Conservation (phyloP, 1,140 invertebrate species). For the Probaryconus sp. region DNA sequence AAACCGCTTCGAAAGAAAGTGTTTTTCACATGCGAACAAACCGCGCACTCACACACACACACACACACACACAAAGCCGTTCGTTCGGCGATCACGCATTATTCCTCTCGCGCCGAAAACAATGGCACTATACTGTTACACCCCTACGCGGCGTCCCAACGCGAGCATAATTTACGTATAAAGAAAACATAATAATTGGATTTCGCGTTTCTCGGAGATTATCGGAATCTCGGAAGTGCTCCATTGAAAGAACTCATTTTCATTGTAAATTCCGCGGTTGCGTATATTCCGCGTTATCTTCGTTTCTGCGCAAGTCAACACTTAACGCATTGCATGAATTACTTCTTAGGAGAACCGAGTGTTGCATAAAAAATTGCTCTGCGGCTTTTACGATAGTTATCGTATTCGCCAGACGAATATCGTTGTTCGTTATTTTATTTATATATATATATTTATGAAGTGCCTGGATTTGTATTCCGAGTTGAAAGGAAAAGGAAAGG, state of each 20-base stretch:
- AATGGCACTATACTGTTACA: conserved; percentile 18
- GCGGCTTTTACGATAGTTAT: conserved; percentile 28
- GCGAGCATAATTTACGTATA: conserved; percentile 23
- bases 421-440: conserved; percentile 28
- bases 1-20: conserved; percentile 67
- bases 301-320: conserved; percentile 4
- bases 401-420: conserved; percentile 9
- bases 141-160: not conserved
- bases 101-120: conserved; percentile 41
- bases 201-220: conserved; percentile 36
- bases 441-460: conserved; percentile 35
- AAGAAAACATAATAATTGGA: conserved; percentile 48
- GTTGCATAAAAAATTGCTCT: conserved; percentile 29
- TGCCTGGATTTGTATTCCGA: too few relatives aligned
- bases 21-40: conserved; percentile 64
- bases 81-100: conserved; percentile 46
- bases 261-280: conserved; percentile 45
- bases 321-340: conserved; percentile 17
- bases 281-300: conserved; percentile 37
- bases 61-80: too few relatives aligned
- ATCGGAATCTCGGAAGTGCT: conserved; percentile 50
- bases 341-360: conserved; percentile 25
- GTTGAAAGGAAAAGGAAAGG: too few relatives aligned
- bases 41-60: conserved; percentile 50
- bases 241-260: conserved; percentile 45